Conservation (phyloP, 2,113 vertebrate genomes). For the Antigone vipio region DNA sequence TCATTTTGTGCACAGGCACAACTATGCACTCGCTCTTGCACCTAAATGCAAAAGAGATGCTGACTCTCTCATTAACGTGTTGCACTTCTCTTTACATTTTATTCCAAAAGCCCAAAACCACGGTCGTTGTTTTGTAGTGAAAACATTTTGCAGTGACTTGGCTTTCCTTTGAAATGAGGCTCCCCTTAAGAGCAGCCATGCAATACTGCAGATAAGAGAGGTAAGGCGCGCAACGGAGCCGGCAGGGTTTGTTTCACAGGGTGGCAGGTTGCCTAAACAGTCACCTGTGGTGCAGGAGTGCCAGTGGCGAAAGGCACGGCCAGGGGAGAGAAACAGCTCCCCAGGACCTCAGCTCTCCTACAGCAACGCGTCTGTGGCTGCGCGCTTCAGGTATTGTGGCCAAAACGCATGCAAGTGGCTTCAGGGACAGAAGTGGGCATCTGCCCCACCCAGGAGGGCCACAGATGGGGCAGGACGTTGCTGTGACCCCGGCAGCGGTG, state of each 20-base stretch:
- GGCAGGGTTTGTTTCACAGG: background rate
- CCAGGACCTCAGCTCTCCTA: background rate
- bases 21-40: background rate
- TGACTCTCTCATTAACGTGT: background rate
- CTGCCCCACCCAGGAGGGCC: background rate
- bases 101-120: background rate
- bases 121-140: background rate
- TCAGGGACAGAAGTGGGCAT: background rate
- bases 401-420: background rate
- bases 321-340: background rate
- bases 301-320: background rate
- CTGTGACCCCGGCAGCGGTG: background rate
- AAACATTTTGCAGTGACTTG: background rate
- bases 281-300: background rate
- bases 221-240: background rate
- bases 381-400: accelerated
- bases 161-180: background rate
- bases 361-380: background rate
- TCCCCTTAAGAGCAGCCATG: background rate
- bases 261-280: background rate
- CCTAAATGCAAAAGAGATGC: background rate
- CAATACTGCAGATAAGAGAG: background rate
- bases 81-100: background rate
- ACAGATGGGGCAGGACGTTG: background rate
- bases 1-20: background rate